Evolutionary conservation across 2,888 invertebrate species (phyloP).

Genomic region (Catocala sponsa): DNA sequence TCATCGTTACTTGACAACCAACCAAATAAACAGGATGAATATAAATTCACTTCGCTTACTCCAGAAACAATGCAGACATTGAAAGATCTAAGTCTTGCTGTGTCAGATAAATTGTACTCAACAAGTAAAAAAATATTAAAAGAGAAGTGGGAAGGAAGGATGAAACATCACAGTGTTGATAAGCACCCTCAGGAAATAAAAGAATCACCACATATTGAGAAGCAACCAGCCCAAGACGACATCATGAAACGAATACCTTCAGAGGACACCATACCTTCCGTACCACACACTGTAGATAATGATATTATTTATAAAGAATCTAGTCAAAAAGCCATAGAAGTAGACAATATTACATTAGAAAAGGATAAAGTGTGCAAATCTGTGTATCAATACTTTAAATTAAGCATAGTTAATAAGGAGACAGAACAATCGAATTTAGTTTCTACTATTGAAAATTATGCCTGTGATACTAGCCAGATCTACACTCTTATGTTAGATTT

Average conservation of each 20-base stretch:
- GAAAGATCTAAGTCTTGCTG: constrained; percentile 81
- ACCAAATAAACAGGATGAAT: constrained; percentile 64
- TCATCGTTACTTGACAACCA: constrained; percentile 64
- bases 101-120: constrained; percentile 85
- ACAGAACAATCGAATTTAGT: constrained; percentile 78
- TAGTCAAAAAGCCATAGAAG: constrained; percentile 80
- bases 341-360: constrained; percentile 71
- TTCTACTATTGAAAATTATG: constrained; percentile 73
- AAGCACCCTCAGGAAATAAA: constrained; percentile 59
- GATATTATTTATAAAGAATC: constrained; percentile 82
- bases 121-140: constrained; percentile 83
- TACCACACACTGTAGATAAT: constrained; percentile 57
- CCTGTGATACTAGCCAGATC: constrained; percentile 84
- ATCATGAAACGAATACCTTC: constrained; percentile 42
- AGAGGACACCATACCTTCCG: constrained; percentile 54
- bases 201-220: constrained; percentile 44
- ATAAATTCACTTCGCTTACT: constrained; percentile 71
- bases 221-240: constrained; percentile 24
- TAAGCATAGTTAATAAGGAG: constrained; percentile 79
- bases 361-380: constrained; percentile 73
- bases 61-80: constrained; percentile 84
- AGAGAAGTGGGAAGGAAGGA: constrained; percentile 87
- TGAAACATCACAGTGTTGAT: constrained; percentile 76
- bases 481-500: constrained; percentile 75
- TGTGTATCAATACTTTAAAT: constrained; percentile 80